These are phyloP conservation scores for Catagonus wagneri DNA, from an alignment of 2,113 vertebrate species.

Conservation along the genomic window DNA sequence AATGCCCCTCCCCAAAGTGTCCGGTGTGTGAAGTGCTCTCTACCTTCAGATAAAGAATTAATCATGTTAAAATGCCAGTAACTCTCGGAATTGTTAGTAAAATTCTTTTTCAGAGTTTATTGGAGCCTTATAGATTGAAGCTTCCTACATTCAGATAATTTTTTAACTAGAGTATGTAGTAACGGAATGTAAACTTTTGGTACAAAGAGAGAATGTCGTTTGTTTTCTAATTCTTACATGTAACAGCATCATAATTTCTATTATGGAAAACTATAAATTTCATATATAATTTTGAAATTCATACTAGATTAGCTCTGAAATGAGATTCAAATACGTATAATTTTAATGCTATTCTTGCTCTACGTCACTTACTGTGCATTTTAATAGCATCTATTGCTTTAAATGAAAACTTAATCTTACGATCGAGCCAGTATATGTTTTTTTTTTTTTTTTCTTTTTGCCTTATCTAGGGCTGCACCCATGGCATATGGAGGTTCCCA, in stretches of 20 bases:
- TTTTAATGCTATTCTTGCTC: neutral
- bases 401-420: slow-evolving; percentile 25
- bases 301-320: neutral
- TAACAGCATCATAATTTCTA: neutral
- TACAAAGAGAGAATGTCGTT: neutral
- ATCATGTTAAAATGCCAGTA: neutral
- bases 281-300: neutral
- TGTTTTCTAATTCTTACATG: neutral
- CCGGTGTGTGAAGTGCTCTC: neutral
- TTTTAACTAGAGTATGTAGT: slow-evolving; percentile 29
- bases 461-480: too few species aligned
- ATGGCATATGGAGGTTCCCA: too few species aligned
- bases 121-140: neutral
- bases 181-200: neutral
- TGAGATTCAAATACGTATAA: neutral
- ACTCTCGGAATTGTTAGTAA: neutral
- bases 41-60: neutral
- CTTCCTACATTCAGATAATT: neutral
- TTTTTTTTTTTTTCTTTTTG: too few species aligned
- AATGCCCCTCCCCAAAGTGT: neutral
- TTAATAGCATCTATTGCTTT: slow-evolving; percentile 36
- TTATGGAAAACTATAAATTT: neutral
- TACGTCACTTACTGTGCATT: neutral
- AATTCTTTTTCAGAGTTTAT: neutral
- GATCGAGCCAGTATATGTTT: neutral